Evolutionary conservation across 2,797 vertebrate genomes (phyloP).

Genomic region (Margarornis squamiger): DNA sequence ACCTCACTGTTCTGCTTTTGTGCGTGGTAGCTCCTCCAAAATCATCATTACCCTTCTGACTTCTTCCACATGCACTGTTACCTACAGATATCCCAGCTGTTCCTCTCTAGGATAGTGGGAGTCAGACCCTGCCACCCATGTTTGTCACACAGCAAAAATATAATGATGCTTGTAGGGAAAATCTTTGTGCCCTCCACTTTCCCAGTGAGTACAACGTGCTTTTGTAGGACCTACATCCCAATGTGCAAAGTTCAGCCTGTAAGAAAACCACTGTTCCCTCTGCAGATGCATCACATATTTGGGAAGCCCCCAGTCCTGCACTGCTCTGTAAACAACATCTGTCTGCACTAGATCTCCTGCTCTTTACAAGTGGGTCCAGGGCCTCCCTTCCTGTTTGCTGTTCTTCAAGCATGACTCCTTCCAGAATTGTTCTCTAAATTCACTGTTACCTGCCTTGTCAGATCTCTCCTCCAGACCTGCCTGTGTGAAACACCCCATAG

Average conservation of each 20-base stretch:
- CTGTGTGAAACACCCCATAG: background rate
- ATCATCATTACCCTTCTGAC: background rate
- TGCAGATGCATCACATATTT: background rate
- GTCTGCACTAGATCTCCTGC: background rate
- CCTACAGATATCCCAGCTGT: background rate
- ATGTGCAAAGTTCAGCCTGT: background rate
- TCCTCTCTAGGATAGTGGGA: background rate
- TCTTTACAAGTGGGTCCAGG: background rate
- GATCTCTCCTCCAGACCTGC: background rate
- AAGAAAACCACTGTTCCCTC: background rate
- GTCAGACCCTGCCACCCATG: background rate
- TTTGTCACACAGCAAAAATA: background rate
- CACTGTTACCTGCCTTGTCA: background rate
- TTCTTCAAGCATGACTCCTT: background rate
- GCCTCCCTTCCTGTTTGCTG: background rate
- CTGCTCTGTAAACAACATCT: background rate
- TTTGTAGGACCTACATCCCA: background rate
- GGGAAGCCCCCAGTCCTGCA: background rate
- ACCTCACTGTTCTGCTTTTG: slow-evolving; percentile 12
- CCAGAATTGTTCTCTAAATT: background rate
- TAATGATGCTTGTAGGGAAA: background rate
- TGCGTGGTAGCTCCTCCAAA: background rate
- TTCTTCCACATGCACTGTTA: background rate
- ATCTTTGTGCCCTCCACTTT: background rate
- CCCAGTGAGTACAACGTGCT: background rate